Evolutionary conservation across 1,140 invertebrate genomes (phyloP), one percentile per base, ranked within the genome.

Genomic region (Phenacoccus solenopsis): DNA sequence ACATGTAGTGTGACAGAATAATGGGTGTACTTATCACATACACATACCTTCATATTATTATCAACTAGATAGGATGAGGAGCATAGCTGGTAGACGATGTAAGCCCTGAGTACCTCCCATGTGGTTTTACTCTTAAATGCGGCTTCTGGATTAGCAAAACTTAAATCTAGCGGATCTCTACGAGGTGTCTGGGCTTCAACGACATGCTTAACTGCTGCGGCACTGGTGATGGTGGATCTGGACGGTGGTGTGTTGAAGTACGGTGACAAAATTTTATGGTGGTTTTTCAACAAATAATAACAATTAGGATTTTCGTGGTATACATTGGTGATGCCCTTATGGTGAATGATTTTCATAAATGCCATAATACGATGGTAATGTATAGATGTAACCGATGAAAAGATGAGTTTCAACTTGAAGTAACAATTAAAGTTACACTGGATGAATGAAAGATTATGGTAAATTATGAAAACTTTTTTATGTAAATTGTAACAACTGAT

Each of bases 41-140:
- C 67, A 79, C 83, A 86, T 83, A 98, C 95, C 88, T 89, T 86
- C 83, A 89, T 90, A 78, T 99, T 98, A 81, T 98, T 88, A 76
- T 96, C 89, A 67, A 98, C 96, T 70, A 99, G 80, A 76, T 87
- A 89, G 74, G 91, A 87, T 77, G 92, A 85, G 35, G 91, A 90
- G 80, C 96, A 98, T 77, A 98, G 82, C 77, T 90, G 88, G 79
- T 98, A 95, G 57, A 99, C 96, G 74, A 97, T 75, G 76, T 95
- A 90, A 22, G 94, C 96, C 71, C 97, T 83, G 9, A 98, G 74
- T 59, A 99, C 84, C 81, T 99, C 96, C 81, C 83, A 88, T 70
- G 91, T 98, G 69, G 91, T 95, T 84, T 99, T 98, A 80, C 94
- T 97, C 80, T 94, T 94, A 79, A 92, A 91, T 28, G 90, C 85